Base-by-base conservation (phyloP, 1,140 invertebrate genomes). In the Tetramorium simillimum region DNA sequence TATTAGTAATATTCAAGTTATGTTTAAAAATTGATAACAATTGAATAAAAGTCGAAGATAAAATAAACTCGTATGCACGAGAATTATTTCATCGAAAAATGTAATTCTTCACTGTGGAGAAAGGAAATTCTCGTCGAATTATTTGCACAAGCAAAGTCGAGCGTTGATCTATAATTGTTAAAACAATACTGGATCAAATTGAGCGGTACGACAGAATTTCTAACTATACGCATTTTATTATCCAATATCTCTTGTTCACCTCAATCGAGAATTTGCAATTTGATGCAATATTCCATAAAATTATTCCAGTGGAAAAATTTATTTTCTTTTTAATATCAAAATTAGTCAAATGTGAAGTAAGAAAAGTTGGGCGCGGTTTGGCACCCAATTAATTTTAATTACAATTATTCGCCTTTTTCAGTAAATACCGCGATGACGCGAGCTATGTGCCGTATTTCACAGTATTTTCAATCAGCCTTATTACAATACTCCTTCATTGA, bases 331-430 rank as follows among this genome's bases (percentile, higher is more conserved):
- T 16, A n/a, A 14, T 73, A 40, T 46, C 24, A 49, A 14, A 84
- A 73, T 62, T 73, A 60, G 14, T 73, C 14, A 60, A 40, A 28
- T 3, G 33, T 0, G 10, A 58, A 69, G n/a, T 5, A 73, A 49
- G 24, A 70, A 72, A 72, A 72, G 33, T 70, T 28, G 16, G 5
- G 33, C 16, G 75, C 18, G 40, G 7, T 18, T 14, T 37, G 6
- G n/a, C 14, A 0, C 4, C 14, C 53, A 75, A 73, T 84, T 75
- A 46, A 73, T 49, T 84, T 73, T 60, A 46, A 69, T 69, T 69
- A 60, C 37, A 73, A 60, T 73, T 73, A 60, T 28, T 73, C 16
- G 33, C 7, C 5, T 46, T 43, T 72, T 82, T 33, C 28, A 43
- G 3, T 73, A 82, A 73, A 33, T 82, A 80, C 51, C 14, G 40